phyloP scores from a whole-genome alignment of 2,113 vertebrate genomes.

The Merops nubicus region DNA sequence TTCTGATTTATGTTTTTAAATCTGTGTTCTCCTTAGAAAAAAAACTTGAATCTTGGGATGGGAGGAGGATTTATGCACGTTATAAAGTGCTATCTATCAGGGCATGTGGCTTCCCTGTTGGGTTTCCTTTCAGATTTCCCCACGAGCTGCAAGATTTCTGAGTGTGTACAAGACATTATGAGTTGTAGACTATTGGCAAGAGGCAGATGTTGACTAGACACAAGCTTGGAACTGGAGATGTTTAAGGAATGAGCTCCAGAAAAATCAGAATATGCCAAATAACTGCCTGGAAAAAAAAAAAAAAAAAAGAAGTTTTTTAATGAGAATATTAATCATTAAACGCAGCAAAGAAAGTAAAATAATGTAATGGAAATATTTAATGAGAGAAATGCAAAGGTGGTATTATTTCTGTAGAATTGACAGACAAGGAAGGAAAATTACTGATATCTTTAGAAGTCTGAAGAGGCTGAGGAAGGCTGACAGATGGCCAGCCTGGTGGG shows the following conservation, averaged over 20 bases:
- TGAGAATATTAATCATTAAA: background rate
- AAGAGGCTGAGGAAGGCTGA: conserved; percentile 15
- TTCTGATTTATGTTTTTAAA: background rate
- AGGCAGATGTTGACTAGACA: conserved; percentile 25
- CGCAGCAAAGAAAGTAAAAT: background rate
- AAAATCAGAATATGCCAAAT: background rate
- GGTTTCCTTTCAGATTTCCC: background rate
- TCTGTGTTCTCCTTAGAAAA: background rate
- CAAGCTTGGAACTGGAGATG: background rate
- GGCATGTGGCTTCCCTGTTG: background rate
- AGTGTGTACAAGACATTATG: background rate
- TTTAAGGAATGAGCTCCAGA: conserved; percentile 37
- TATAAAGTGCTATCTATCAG: background rate
- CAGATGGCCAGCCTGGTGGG: conserved; percentile 54
- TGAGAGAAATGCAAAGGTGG: conserved; percentile 1
- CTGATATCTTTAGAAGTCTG: conserved; percentile 26
- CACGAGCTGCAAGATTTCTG: background rate
- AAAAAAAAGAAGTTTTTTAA: too few species aligned
- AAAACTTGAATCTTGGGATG: background rate
- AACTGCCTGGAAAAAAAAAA: background rate
- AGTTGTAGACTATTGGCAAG: conserved; percentile 5
- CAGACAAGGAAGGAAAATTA: conserved; percentile 19
- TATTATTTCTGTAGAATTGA: background rate
- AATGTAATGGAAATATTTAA: background rate
- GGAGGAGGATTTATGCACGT: background rate